A percentile compares a stretch with the other conserved stretches of the same genome.
Evolutionary conservation across 2,113 vertebrate genomes (phyloP).

Genomic region (Microcebus murinus): DNA sequence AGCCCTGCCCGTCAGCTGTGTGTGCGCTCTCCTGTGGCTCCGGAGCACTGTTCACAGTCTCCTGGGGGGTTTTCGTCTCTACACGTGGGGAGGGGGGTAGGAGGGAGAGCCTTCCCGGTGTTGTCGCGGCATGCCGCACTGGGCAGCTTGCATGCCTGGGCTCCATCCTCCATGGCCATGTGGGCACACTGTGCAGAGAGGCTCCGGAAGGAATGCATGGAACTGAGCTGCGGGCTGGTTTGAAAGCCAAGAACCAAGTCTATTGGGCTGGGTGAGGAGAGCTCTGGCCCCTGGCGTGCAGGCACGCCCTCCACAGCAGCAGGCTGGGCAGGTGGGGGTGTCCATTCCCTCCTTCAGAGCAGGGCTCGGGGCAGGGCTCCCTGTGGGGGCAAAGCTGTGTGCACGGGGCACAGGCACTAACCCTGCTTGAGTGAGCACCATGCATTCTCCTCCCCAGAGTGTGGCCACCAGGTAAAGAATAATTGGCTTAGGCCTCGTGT

Average conservation of each 20-base stretch:
- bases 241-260: conserved; percentile 58
- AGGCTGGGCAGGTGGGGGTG: background rate
- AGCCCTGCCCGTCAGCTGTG: conserved; percentile 81
- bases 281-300: background rate
- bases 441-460: background rate
- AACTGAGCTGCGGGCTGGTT: conserved; percentile 75
- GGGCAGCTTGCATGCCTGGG: conserved; percentile 85
- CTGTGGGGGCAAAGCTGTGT: background rate
- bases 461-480: background rate
- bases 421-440: background rate
- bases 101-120: conserved; percentile 79
- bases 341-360: background rate
- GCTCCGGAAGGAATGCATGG: conserved; percentile 84
- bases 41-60: conserved; percentile 72
- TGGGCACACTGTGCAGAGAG: conserved; percentile 88
- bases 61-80: conserved; percentile 65
- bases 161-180: conserved; percentile 77
- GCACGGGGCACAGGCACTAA: background rate
- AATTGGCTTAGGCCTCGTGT: background rate
- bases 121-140: conserved; percentile 71
- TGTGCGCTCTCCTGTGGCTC: conserved; percentile 73
- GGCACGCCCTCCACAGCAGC: background rate
- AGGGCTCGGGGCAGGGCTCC: background rate
- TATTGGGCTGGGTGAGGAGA: conserved; percentile 37
- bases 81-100: conserved; percentile 70